Percentiles rank a stretch among this genome's conserved stretches.
These are phyloP conservation scores for Plectropomus leopardus DNA, from an alignment of 2,113 vertebrate species.

Conservation along the genomic window DNA sequence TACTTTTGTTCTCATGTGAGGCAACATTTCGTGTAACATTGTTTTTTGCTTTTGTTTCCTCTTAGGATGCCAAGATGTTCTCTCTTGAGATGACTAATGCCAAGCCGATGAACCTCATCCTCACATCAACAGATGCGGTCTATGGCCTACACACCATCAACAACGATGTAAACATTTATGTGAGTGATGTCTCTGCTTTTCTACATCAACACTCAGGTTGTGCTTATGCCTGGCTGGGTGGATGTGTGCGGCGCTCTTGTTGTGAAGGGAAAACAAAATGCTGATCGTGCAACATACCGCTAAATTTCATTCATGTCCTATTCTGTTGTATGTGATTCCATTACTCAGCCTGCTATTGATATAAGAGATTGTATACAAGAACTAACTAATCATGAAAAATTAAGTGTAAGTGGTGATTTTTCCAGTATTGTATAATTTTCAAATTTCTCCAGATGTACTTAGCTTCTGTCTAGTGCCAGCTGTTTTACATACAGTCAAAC, in stretches of 20 bases:
- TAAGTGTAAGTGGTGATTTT: conserved; percentile 1
- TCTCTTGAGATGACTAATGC: conserved; percentile 32
- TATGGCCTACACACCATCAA: not conserved
- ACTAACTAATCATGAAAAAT: conserved; percentile 29
- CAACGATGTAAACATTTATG: conserved; percentile 47
- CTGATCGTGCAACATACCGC: not conserved
- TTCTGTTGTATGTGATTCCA: not conserved
- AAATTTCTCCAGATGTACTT: conserved; percentile 52
- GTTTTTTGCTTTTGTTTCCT: not conserved
- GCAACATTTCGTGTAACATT: not conserved
- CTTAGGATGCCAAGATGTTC: not conserved
- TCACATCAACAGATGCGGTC: conserved; percentile 5
- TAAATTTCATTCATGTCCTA: not conserved
- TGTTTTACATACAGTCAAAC: conserved; percentile 62
- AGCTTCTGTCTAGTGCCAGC: conserved; percentile 55
- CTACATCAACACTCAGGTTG: not conserved
- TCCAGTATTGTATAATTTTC: conserved; percentile 28
- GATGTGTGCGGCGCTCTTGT: not conserved
- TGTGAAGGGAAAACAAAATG: not conserved
- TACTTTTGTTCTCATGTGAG: not conserved
- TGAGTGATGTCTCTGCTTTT: conserved; percentile 61
- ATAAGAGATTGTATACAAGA: conserved; percentile 3
- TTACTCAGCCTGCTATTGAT: not conserved
- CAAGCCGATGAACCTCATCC: conserved; percentile 70
- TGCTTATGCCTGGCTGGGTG: not conserved